Conservation (phyloP, 2,888 invertebrate species). For the Sussaba pulchella region DNA sequence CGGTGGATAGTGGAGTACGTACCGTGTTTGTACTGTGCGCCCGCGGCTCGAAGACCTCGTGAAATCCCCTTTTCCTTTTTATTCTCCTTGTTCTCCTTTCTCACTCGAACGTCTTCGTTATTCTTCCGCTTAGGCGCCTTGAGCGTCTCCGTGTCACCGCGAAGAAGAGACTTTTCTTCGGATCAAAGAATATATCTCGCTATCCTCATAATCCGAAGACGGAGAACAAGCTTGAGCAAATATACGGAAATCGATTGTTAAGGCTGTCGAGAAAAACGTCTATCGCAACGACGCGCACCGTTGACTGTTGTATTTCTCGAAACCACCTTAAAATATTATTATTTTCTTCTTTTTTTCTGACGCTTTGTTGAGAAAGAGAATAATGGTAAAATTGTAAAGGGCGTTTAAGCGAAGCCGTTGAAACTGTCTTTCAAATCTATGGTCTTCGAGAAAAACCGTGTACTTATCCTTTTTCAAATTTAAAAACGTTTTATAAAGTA, state of each 20-base stretch:
- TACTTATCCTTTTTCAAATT: too few relatives aligned
- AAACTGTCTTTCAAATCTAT: not conserved
- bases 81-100: too few relatives aligned
- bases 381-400: not conserved
- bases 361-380: not conserved
- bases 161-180: constrained; percentile 60
- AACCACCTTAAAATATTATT: constrained; percentile 27
- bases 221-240: constrained; percentile 50
- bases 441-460: not conserved
- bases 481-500: too few relatives aligned
- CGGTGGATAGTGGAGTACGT: constrained; percentile 10
- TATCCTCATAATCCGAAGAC: constrained; percentile 48
- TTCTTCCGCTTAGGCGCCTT: constrained; percentile 46
- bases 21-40: constrained; percentile 13
- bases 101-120: constrained; percentile 7
- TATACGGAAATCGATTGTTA: constrained; percentile 43
- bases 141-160: constrained; percentile 54
- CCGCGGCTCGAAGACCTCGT: constrained; percentile 40
- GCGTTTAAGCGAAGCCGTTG: not conserved
- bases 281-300: constrained; percentile 28
- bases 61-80: too few relatives aligned
- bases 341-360: too few relatives aligned
- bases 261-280: constrained; percentile 3
- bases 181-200: constrained; percentile 40
- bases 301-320: constrained; percentile 18